Percentiles rank a stretch among this genome's conserved stretches.
Conservation (phyloP, 2,113 vertebrate genomes). For the Guaruba guarouba region DNA sequence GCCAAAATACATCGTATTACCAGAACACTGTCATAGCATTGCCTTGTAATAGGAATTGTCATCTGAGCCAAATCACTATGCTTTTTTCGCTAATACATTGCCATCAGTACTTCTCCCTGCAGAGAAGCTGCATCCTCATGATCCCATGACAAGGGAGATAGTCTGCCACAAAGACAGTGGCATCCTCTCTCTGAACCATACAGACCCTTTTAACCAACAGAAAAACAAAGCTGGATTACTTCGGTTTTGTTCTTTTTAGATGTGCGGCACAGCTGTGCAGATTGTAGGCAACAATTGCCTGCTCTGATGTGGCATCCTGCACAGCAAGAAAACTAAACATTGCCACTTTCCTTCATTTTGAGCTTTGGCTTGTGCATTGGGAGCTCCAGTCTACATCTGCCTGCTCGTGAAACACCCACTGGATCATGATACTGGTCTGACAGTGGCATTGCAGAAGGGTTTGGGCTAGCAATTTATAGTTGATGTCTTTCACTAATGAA, state of each 20-base stretch:
- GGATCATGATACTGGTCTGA: neutral
- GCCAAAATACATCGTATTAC: neutral
- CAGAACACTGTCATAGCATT: neutral
- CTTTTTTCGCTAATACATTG: conserved; percentile 25
- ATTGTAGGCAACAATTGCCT: neutral
- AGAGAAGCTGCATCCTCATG: neutral
- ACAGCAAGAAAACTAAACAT: neutral
- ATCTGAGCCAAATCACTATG: neutral
- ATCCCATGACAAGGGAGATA: neutral
- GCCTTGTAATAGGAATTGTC: neutral
- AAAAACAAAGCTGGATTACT: neutral
- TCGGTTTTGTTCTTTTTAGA: neutral
- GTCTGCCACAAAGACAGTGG: neutral
- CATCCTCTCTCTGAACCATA: neutral
- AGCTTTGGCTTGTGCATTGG: neutral
- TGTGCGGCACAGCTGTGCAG: conserved; percentile 1
- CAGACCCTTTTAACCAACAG: neutral
- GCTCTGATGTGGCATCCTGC: neutral
- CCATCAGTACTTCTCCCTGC: neutral
- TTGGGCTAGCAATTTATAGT: fast-evolving
- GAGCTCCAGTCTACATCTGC: neutral
- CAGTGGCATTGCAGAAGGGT: neutral
- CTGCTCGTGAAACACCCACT: neutral
- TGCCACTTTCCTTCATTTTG: neutral
- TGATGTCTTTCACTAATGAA: neutral